Conservation (phyloP, 2,797 vertebrate species). For the Margarornis squamiger region DNA sequence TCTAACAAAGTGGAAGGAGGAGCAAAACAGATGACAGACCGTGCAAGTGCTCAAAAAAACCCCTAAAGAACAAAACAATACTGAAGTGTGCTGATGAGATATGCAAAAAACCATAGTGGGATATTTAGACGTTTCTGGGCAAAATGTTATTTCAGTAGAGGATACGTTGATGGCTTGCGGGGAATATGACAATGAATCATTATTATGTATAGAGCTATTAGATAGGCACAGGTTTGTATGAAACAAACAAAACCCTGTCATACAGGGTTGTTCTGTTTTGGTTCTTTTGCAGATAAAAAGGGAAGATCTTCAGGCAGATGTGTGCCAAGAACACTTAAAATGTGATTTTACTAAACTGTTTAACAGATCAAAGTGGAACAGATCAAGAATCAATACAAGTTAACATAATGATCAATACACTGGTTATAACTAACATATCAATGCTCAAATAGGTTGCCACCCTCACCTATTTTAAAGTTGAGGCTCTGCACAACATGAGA, state of each 20-base stretch:
- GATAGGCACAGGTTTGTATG: not conserved
- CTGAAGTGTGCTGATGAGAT: not conserved
- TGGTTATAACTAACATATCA: not conserved
- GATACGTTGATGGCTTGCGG: not conserved
- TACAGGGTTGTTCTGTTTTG: not conserved
- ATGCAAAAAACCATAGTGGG: not conserved
- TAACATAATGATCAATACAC: not conserved
- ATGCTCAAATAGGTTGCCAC: not conserved
- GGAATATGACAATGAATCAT: not conserved
- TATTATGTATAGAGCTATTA: fast-evolving
- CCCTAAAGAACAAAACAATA: not conserved
- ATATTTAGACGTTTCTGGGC: not conserved
- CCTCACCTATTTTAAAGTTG: not conserved
- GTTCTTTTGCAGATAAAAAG: not conserved
- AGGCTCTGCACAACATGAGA: not conserved
- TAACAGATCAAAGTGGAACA: not conserved
- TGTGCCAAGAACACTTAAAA: not conserved
- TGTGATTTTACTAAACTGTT: not conserved
- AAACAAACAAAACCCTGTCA: not conserved
- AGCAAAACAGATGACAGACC: not conserved
- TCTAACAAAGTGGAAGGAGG: not conserved
- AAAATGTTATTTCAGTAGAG: not conserved
- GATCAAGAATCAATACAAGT: not conserved
- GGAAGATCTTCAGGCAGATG: not conserved
- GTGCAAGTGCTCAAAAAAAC: not conserved